A percentile compares a stretch with the other conserved stretches of the same genome.
Conservation (phyloP, 2,888 invertebrate genomes). For the Pherbina coryleti region DNA sequence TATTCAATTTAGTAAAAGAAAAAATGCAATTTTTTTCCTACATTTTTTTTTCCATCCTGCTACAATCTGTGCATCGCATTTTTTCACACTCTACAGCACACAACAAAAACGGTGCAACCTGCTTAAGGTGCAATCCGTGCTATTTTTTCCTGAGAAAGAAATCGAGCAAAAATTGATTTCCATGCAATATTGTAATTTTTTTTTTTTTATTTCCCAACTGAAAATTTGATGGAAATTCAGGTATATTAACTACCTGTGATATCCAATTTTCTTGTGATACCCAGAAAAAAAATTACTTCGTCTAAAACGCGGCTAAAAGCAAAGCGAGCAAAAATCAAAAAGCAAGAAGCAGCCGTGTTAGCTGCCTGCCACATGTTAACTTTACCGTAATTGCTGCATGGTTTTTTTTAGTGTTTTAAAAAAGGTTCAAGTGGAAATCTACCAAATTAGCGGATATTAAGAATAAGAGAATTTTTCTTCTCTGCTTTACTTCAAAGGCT, state of each 20-base stretch:
- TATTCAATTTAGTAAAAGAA: neutral
- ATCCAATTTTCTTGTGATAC: neutral
- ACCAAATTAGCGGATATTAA: neutral
- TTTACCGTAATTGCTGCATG: neutral
- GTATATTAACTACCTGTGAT: neutral
- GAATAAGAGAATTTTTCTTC: too few relatives aligned
- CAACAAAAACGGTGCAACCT: neutral
- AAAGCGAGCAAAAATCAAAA: neutral
- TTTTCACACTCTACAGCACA: constrained; percentile 8
- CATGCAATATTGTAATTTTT: neutral
- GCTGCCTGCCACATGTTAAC: neutral
- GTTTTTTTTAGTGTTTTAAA: neutral
- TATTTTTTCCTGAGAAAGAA: neutral
- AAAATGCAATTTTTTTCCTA: neutral
- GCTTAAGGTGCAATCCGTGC: neutral
- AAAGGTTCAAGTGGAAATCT: neutral
- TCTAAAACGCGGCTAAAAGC: neutral
- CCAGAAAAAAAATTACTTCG: neutral
- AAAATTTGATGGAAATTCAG: constrained; percentile 6
- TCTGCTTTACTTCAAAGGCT: too few relatives aligned
- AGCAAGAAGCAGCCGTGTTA: neutral
- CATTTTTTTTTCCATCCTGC: neutral
- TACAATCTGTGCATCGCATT: constrained; percentile 12
- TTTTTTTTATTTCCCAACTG: neutral
- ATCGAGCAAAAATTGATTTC: constrained; percentile 20